Evolutionary conservation across 2,888 invertebrate species (phyloP).

Genomic region (Clostera curtula): DNA sequence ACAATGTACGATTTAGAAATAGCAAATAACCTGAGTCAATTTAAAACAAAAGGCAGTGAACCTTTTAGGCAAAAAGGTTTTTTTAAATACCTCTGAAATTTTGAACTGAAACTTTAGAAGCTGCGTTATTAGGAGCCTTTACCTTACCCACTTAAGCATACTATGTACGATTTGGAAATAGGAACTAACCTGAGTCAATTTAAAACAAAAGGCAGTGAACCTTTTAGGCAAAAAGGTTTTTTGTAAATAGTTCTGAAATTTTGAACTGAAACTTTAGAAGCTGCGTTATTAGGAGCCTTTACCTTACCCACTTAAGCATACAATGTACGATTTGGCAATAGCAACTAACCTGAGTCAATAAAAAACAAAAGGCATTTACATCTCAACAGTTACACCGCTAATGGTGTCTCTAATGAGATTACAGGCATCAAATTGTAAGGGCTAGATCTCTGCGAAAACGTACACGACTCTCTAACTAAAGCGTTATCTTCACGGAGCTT

Average conservation of each 20-base stretch:
- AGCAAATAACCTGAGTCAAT: background rate
- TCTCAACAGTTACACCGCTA: conserved; percentile 26
- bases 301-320: conserved; percentile 3
- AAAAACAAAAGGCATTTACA: conserved; percentile 7
- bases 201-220: conserved; percentile 4
- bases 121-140: too few relatives aligned
- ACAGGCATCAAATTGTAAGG: conserved; percentile 22
- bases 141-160: conserved; percentile 3
- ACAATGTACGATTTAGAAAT: conserved; percentile 1
- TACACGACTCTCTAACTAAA: conserved; percentile 14
- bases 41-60: conserved; percentile 3
- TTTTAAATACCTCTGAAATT: too few relatives aligned
- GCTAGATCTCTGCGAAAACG: conserved; percentile 26
- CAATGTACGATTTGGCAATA: conserved; percentile 1
- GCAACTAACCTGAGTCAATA: background rate
- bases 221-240: too few relatives aligned
- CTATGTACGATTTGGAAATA: conserved; percentile 1
- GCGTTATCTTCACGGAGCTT: conserved; percentile 15
- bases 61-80: too few relatives aligned
- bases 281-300: too few relatives aligned
- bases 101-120: background rate
- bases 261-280: background rate
- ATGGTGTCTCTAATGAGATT: conserved; percentile 21
- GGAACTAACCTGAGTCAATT: background rate
- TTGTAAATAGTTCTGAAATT: too few relatives aligned